phyloP scores from a whole-genome alignment of 2,797 vertebrate genomes.

The Poeciliopsis turneri region DNA sequence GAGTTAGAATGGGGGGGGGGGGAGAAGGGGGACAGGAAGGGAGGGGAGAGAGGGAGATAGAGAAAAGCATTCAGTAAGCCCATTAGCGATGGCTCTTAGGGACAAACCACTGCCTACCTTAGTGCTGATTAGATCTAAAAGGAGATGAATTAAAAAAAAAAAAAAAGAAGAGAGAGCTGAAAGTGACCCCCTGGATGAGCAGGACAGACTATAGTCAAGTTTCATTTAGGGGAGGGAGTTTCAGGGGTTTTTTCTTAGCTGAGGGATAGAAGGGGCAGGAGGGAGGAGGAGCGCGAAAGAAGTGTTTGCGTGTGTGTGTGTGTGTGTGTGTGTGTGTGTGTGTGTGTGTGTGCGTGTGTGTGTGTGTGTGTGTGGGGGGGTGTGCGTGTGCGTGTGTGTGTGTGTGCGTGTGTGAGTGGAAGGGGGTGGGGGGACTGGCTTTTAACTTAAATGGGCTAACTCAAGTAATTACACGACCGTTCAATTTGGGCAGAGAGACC shows the following conservation, averaged over 20 bases:
- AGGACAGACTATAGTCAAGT: conserved; percentile 95
- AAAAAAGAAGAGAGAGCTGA: conserved; percentile 83
- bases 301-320: neutral
- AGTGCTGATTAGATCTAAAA: conserved; percentile 98
- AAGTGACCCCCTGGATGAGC: conserved; percentile 94
- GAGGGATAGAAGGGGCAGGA: conserved; percentile 52
- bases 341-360: neutral
- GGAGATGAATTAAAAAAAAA: conserved; percentile 84
- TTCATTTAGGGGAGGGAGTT: conserved; percentile 83
- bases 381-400: neutral
- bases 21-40: conserved; percentile 15
- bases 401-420: neutral
- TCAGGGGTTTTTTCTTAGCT: conserved; percentile 34
- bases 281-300: conserved; percentile 2
- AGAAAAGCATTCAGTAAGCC: conserved; percentile 95
- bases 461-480: conserved; percentile 95
- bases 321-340: neutral
- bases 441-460: conserved; percentile 97
- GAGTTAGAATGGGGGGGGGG: conserved; percentile 65
- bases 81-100: conserved; percentile 97
- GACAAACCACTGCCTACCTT: conserved; percentile 92
- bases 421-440: conserved; percentile 68
- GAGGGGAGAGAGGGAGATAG: conserved; percentile 69
- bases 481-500: conserved; percentile 86
- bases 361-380: neutral